Conservation (phyloP, 2,113 vertebrate genomes). For the Enhydra lutris region DNA sequence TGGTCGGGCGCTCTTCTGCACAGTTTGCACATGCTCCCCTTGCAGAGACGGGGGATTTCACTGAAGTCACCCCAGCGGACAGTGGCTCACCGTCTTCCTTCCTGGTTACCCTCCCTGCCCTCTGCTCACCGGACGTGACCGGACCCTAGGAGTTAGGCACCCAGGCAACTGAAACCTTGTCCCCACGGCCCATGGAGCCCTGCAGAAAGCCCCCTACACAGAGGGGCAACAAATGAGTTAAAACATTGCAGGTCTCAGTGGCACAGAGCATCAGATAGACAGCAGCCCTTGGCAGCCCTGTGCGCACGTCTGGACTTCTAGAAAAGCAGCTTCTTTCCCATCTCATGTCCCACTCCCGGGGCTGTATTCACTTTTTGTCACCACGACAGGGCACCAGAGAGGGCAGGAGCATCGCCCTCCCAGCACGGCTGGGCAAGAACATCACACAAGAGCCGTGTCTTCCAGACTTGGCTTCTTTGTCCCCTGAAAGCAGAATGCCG, state of each 20-base stretch:
- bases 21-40: background rate
- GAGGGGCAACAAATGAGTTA: too few relatives aligned
- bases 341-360: background rate
- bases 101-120: background rate
- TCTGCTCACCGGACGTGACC: background rate
- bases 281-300: background rate
- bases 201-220: background rate
- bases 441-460: background rate
- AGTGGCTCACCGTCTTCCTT: background rate
- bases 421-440: rapidly evolving
- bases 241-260: background rate
- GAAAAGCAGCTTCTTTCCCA: background rate
- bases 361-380: background rate
- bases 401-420: too few relatives aligned
- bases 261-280: rapidly evolving
- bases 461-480: background rate
- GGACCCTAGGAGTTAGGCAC: background rate
- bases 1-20: background rate
- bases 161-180: background rate
- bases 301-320: background rate
- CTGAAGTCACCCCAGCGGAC: background rate
- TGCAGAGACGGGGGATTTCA: background rate
- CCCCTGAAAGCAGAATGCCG: background rate
- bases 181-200: background rate
- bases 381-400: background rate